Conservation (phyloP, 2,888 invertebrate species). For the Watsonalla cultraria region DNA sequence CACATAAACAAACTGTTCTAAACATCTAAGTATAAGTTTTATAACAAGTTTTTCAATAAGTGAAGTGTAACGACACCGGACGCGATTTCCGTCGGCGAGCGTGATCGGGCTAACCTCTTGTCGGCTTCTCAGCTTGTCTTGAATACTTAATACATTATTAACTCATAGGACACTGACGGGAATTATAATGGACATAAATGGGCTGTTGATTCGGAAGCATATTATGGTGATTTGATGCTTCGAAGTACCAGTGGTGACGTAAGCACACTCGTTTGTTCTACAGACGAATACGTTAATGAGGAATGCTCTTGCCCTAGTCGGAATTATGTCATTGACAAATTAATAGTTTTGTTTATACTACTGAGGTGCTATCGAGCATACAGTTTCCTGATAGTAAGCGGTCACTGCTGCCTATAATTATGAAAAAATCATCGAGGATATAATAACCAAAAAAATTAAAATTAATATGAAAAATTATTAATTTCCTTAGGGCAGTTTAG, state of each 20-base stretch:
- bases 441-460: too few species aligned
- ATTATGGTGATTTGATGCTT: background rate
- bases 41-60: background rate
- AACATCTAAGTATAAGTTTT: background rate
- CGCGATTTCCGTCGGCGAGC: slow-evolving; percentile 63
- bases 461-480: too few species aligned
- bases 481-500: too few species aligned
- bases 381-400: too few species aligned
- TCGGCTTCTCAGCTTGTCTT: slow-evolving; percentile 39
- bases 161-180: slow-evolving; percentile 36
- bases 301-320: too few species aligned
- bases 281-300: too few species aligned
- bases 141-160: slow-evolving; percentile 66
- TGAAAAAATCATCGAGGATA: too few species aligned
- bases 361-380: too few species aligned
- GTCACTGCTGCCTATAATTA: too few species aligned
- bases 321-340: too few species aligned
- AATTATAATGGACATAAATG: slow-evolving; percentile 29
- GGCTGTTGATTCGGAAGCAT: slow-evolving; percentile 1
- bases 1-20: background rate
- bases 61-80: slow-evolving; percentile 43
- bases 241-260: background rate
- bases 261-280: background rate
- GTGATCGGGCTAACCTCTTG: slow-evolving; percentile 55
- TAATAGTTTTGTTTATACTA: too few species aligned